A percentile compares a stretch with the other conserved stretches of the same genome.
These are phyloP conservation scores for Athrips mouffetella DNA, from an alignment of 2,888 invertebrate genomes.

Conservation along the genomic window DNA sequence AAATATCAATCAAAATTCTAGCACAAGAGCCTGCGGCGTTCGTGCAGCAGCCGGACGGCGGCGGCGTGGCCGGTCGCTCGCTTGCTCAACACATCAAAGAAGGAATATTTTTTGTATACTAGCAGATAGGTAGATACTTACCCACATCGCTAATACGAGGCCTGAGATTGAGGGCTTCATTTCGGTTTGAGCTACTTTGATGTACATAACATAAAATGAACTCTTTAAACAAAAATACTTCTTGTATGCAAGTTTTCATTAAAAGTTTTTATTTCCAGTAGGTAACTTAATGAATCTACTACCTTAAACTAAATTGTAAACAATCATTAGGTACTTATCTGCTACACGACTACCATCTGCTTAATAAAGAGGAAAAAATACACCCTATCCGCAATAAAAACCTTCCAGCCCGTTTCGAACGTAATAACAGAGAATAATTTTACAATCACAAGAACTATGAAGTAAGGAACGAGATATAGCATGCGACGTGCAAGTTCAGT, in stretches of 20 bases:
- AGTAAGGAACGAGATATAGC: slow-evolving; percentile 63
- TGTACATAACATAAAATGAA: slow-evolving; percentile 31
- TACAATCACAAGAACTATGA: slow-evolving; percentile 70
- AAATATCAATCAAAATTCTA: slow-evolving; percentile 79
- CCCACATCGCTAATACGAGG: slow-evolving; percentile 36
- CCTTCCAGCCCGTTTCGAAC: slow-evolving; percentile 10
- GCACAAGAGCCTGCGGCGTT: slow-evolving; percentile 72
- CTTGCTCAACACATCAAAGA: slow-evolving; percentile 39
- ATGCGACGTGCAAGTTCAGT: slow-evolving; percentile 71
- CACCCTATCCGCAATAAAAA: not conserved
- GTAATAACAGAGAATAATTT: slow-evolving; percentile 56
- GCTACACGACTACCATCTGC: not conserved
- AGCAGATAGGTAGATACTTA: too few relatives aligned
- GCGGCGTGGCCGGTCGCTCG: slow-evolving; percentile 54
- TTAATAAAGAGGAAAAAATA: slow-evolving; percentile 6
- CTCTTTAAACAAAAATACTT: too few relatives aligned
- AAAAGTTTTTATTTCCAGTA: too few relatives aligned
- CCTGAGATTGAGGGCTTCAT: slow-evolving; percentile 50
- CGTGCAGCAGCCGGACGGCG: slow-evolving; percentile 25
- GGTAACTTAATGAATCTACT: not conserved
- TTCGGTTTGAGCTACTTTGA: slow-evolving; percentile 50
- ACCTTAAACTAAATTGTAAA: not conserved
- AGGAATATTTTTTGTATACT: slow-evolving; percentile 49
- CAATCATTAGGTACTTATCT: not conserved
- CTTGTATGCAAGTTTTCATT: too few relatives aligned